Evolutionary conservation across 2,113 vertebrate species (phyloP).

Genomic region (Percopsis transmontana): DNA sequence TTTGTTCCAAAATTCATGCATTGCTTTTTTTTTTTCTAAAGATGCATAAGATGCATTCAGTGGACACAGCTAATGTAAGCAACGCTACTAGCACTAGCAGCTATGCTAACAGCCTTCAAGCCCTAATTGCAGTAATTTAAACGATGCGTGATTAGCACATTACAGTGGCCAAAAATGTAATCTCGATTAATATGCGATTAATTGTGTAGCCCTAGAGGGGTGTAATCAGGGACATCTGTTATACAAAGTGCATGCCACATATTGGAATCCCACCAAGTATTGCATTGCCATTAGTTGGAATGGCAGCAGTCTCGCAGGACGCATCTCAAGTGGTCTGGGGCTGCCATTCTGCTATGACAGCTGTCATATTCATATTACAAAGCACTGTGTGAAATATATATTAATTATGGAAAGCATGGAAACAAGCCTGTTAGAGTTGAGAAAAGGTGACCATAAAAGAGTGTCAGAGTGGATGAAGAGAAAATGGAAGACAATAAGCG

Average conservation of each 20-base stretch:
- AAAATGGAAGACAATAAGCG: too few relatives aligned
- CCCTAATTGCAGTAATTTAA: too few relatives aligned
- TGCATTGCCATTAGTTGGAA: slow-evolving; percentile 10
- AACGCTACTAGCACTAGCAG: too few relatives aligned
- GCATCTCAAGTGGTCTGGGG: slow-evolving; percentile 3
- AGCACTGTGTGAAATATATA: neutral
- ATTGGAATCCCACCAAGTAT: slow-evolving; percentile 27
- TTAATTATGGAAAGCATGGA: slow-evolving; percentile 13
- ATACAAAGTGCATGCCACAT: slow-evolving; percentile 9
- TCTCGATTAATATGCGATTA: neutral
- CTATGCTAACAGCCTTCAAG: too few relatives aligned
- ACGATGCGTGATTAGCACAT: neutral
- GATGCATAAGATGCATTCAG: too few relatives aligned
- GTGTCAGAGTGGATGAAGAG: neutral
- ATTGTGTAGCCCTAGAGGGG: neutral
- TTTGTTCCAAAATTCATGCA: too few relatives aligned
- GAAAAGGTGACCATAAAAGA: slow-evolving; percentile 4
- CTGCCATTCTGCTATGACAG: slow-evolving; percentile 18
- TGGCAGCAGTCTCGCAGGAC: slow-evolving; percentile 16
- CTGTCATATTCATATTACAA: slow-evolving; percentile 39
- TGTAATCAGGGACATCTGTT: slow-evolving; percentile 5
- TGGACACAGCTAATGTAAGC: too few relatives aligned
- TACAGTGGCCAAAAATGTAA: neutral
- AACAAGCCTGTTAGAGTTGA: neutral
- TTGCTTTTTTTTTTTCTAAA: too few relatives aligned